These are phyloP conservation scores for Microctenopoma stevenorrisi DNA, from an alignment of 2,797 vertebrate species.

Conservation along the genomic window DNA sequence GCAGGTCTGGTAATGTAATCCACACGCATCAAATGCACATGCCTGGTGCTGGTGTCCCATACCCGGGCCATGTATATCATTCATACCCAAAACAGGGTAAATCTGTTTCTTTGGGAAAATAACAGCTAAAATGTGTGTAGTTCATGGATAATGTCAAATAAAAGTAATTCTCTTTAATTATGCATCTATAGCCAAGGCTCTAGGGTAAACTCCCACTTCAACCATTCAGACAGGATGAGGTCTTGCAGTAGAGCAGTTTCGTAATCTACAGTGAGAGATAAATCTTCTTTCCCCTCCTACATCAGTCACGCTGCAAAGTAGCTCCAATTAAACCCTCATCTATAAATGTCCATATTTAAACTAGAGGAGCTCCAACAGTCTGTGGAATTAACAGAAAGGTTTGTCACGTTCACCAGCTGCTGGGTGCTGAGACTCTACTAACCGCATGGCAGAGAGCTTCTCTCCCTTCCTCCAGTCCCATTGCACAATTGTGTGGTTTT, in stretches of 20 bases:
- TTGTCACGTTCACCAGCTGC: conserved; percentile 37
- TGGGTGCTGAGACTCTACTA: conserved; percentile 42
- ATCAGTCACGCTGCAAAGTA: conserved; percentile 68
- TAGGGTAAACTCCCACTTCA: conserved; percentile 34
- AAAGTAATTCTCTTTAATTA: conserved; percentile 54
- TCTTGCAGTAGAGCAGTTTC: conserved; percentile 47
- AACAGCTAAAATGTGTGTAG: conserved; percentile 4
- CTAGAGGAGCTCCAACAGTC: conserved; percentile 38
- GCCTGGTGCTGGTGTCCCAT: conserved; percentile 3
- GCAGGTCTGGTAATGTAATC: conserved; percentile 29
- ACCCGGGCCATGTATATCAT: conserved; percentile 18
- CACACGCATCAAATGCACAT: conserved; percentile 23
- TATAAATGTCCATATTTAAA: conserved; percentile 71
- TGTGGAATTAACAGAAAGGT: conserved; percentile 31
- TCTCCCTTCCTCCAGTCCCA: conserved; percentile 99
- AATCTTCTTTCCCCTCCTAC: conserved; percentile 50
- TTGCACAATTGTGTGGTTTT: conserved; percentile 93
- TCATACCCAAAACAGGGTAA: conserved; percentile 10
- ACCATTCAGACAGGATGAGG: conserved; percentile 61
- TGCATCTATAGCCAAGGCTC: conserved; percentile 37
- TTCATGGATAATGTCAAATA: conserved; percentile 23
- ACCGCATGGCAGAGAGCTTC: conserved; percentile 95
- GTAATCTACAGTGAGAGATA: conserved; percentile 57
- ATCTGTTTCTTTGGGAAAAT: conserved; percentile 14
- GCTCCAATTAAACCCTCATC: conserved; percentile 66